Evolutionary conservation across 2,113 vertebrate species (phyloP).

Genomic region (Eretmochelys imbricata): DNA sequence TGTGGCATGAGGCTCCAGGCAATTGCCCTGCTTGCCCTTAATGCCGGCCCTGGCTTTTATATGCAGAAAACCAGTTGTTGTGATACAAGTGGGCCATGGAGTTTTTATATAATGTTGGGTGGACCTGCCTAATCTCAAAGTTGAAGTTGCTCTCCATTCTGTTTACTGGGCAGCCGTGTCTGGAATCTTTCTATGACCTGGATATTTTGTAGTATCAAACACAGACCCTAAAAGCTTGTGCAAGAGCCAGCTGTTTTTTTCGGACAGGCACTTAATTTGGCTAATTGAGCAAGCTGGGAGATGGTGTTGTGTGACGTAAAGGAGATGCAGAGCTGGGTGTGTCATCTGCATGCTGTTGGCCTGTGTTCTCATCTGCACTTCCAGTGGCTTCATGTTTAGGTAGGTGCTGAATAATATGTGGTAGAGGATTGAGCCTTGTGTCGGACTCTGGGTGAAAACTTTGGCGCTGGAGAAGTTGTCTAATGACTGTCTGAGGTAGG

Average conservation of each 20-base stretch:
- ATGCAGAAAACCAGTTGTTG: too few relatives aligned
- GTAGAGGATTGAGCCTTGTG: neutral
- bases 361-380: neutral
- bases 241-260: neutral
- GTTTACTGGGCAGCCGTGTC: neutral
- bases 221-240: neutral
- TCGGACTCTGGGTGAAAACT: neutral
- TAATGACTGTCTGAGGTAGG: neutral
- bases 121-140: neutral
- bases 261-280: neutral
- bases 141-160: neutral
- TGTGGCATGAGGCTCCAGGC: too few relatives aligned
- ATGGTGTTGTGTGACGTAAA: rapidly evolving
- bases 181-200: neutral
- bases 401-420: neutral
- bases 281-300: neutral
- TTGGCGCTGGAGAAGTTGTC: neutral
- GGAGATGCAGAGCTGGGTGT: neutral
- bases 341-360: neutral
- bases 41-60: too few relatives aligned
- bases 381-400: neutral
- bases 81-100: too few relatives aligned
- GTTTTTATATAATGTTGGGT: too few relatives aligned
- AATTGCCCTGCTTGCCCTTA: too few relatives aligned
- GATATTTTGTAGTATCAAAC: neutral